Evolutionary conservation across 64 coral and sea anemone genomes (phyloP).

Genomic region (Porites lutea): DNA sequence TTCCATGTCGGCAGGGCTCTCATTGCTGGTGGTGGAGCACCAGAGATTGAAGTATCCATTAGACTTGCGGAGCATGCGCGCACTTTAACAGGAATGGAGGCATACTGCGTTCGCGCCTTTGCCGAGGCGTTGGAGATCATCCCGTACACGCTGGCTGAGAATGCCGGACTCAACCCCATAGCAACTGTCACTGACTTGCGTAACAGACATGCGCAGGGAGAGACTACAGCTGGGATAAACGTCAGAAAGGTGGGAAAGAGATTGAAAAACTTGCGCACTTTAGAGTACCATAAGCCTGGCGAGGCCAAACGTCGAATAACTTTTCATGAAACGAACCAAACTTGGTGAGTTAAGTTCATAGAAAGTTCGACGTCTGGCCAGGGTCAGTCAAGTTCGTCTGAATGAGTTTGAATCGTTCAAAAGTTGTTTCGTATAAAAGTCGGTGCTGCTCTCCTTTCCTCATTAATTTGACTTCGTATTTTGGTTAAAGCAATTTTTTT

Average conservation of each 20-base stretch:
- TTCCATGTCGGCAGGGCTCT: conserved; percentile 69
- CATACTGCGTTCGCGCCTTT: conserved; percentile 96
- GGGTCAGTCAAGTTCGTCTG: too few relatives aligned
- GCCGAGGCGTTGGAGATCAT: conserved; percentile 93
- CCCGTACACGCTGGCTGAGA: conserved; percentile 95
- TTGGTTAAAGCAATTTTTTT: too few relatives aligned
- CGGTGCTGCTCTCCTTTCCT: too few relatives aligned
- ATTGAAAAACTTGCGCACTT: too few relatives aligned
- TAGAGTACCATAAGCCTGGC: too few relatives aligned
- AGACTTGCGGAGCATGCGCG: conserved; percentile 85
- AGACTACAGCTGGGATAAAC: conserved; percentile 93
- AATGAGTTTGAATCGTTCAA: too few relatives aligned
- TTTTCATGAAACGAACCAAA: too few relatives aligned
- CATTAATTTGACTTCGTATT: too few relatives aligned
- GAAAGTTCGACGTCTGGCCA: too few relatives aligned
- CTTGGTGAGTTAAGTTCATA: too few relatives aligned
- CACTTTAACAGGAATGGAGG: conserved; percentile 94
- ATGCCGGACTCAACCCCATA: conserved; percentile 97
- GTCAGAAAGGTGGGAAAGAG: conserved; percentile 87
- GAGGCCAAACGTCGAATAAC: too few relatives aligned
- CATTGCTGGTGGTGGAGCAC: conserved; percentile 95
- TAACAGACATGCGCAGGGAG: conserved; percentile 95
- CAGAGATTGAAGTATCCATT: conserved; percentile 95
- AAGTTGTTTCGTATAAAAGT: too few relatives aligned
- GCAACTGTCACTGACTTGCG: conserved; percentile 95